Evolutionary conservation across 2,888 invertebrate species (phyloP).

Genomic region (Cerastis rubricosa): DNA sequence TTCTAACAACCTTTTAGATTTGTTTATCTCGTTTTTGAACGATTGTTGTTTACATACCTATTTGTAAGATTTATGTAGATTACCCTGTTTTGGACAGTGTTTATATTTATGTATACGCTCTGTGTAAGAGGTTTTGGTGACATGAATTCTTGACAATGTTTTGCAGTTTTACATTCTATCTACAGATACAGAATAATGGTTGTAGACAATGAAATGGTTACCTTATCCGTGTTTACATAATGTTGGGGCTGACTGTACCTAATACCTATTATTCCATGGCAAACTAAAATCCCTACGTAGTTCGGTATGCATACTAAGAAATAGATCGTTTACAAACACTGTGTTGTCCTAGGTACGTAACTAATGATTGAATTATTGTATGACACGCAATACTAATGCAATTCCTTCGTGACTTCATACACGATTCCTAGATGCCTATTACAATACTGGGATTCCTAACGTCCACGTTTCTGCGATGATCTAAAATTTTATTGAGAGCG

Average conservation of each 20-base stretch:
- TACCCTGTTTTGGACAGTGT: too few species aligned
- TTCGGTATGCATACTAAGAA: not conserved
- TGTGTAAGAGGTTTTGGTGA: too few species aligned
- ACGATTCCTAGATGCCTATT: constrained; percentile 12
- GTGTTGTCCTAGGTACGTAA: not conserved
- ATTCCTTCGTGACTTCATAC: constrained; percentile 19
- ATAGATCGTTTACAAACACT: not conserved
- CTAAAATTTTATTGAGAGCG: constrained; percentile 17
- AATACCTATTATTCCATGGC: not conserved
- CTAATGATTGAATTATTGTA: constrained; percentile 2
- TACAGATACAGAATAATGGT: too few species aligned
- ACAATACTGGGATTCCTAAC: not conserved
- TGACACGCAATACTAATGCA: constrained; percentile 16
- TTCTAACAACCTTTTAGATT: too few species aligned
- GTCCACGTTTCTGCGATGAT: not conserved
- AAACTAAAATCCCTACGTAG: not conserved
- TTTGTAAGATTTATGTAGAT: too few species aligned
- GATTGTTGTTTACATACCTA: too few species aligned
- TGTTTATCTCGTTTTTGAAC: too few species aligned
- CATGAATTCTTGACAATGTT: too few species aligned
- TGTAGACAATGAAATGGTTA: too few species aligned
- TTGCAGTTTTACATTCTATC: too few species aligned
- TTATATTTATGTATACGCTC: too few species aligned
- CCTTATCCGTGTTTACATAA: too few species aligned
- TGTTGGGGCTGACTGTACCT: not conserved